Base-by-base conservation (phyloP, 2,888 invertebrate genomes). In the Amphipoea lucens region DNA sequence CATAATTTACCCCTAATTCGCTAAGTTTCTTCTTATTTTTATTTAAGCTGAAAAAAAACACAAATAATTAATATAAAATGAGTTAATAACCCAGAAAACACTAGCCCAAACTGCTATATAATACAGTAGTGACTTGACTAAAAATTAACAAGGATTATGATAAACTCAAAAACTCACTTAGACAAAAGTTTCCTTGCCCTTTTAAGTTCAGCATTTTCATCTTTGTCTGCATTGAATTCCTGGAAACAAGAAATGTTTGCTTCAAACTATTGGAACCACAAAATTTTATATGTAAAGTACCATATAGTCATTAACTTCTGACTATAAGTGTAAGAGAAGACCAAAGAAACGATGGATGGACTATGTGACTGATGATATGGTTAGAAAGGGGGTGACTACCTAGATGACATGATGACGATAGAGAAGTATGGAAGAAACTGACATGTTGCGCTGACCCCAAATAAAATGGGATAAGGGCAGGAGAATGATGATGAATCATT, bases 1-100 rank as follows among this genome's bases (percentile, higher is more conserved):
- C 95, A 91, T 97, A 97, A 84, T 97, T 94, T 80, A 97, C 97
- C 1, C 97, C 97, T 29, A 97, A 79, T 72, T 94, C 94, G 81
- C 92, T 93, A 20, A 97, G 91, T 87, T 95, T 97, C 80, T 95
- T 92, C 87, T 97, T 95, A 75, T 95, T 97, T 88, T 95, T 96
- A 6, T 93, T 92, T 36, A 97, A 88, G 77, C 97, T 97, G 91
- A 36, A 95, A 94, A 66, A 78, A 36, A 74, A 36, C 63, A 71
- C 23, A 23, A 40, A 36, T 6, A 29, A n/a, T 20, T 36, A 9
- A 7, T 45, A 60, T 76, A 0, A 69, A 51, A 73, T 76, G 2
- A 45, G 23, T 12, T 23, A 20, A n/a, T 54, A 5, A 62, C 23
- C 14, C 17, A 74, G 17, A 57, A 51, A 14, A 74, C 14, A 2